Conservation (phyloP, 2,113 vertebrate genomes). For the Bambusicola thoracicus region DNA sequence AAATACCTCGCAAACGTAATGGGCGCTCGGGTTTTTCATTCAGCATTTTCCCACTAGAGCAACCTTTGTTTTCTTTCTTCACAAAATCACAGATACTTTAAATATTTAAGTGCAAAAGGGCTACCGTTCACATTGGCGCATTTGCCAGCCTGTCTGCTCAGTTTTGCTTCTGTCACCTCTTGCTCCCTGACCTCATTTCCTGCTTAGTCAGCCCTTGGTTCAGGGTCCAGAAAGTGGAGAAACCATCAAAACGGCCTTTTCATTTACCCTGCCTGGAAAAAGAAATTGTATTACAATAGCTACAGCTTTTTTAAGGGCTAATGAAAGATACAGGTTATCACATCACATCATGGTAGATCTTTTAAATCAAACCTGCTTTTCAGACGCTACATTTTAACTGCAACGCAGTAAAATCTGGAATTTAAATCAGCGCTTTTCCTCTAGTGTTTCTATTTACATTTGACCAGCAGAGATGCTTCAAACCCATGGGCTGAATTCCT, state of each 20-base stretch:
- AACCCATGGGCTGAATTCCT: background rate
- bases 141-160: background rate
- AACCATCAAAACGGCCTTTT: background rate
- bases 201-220: slow-evolving; percentile 37
- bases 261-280: slow-evolving; percentile 12
- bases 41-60: background rate
- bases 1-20: background rate
- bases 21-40: background rate
- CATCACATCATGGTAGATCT: background rate
- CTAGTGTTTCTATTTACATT: background rate
- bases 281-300: background rate
- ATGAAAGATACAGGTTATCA: background rate
- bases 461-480: background rate
- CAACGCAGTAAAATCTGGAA: background rate
- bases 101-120: background rate
- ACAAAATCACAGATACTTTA: background rate
- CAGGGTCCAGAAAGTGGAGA: slow-evolving; percentile 25
- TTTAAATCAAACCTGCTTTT: background rate
- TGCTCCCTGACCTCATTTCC: background rate
- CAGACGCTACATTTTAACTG: background rate
- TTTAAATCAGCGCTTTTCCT: background rate
- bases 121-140: background rate
- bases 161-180: background rate
- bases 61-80: background rate
- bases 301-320: background rate